Base-by-base conservation (phyloP, 1,140 invertebrate genomes). In the Galendromus occidentalis region DNA sequence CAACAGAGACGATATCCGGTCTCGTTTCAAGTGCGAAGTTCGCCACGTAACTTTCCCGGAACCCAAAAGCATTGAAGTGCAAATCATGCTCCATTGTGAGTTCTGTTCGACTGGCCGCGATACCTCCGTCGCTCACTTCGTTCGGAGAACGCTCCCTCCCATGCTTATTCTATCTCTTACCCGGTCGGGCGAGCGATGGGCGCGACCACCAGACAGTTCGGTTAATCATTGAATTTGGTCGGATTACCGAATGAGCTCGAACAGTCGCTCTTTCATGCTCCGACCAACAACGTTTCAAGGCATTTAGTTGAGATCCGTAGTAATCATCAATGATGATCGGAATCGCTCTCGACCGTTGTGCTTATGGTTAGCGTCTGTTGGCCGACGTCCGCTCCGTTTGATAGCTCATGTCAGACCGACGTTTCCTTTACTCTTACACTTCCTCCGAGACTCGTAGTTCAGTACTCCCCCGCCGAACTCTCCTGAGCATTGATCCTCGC, bases 191-290 rank as follows among this genome's bases (percentile, higher is more conserved):
- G n/a, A n/a, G n/a, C n/a, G n/a, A n/a, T n/a, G n/a, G n/a, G n/a
- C n/a, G n/a, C n/a, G n/a, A n/a, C n/a, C n/a, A n/a, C n/a, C n/a
- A n/a, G n/a, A n/a, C n/a, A 12, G 59, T 25, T 68, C 25, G 42
- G 44, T 63, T 28, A 17, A 18, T 68, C 17, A 64, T 30, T 69
- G 30, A 63, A 25, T 68, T 39, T 68, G 22, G 59, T 22, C 68
- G 44, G 59, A n/a, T 65, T 18, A 68, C 33, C 33, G 39, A 72
- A 67, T 68, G 65, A 68, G 75, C 77, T 72, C 73, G 69, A 72
- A 79, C 55, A 30, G n/a, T n/a, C n/a, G 47, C 18, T 55, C 22
- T 67, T 28, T 67, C 80, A 44, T 81, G 87, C 87, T 91, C 9
- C 82, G 83, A 20, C 87, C 87, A 0, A 80, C 83, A 69, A 83